Percentiles rank a stretch among this genome's conserved stretches.
Conservation (phyloP, 1,140 invertebrate species). For the Thaumetopoea pityocampa region DNA sequence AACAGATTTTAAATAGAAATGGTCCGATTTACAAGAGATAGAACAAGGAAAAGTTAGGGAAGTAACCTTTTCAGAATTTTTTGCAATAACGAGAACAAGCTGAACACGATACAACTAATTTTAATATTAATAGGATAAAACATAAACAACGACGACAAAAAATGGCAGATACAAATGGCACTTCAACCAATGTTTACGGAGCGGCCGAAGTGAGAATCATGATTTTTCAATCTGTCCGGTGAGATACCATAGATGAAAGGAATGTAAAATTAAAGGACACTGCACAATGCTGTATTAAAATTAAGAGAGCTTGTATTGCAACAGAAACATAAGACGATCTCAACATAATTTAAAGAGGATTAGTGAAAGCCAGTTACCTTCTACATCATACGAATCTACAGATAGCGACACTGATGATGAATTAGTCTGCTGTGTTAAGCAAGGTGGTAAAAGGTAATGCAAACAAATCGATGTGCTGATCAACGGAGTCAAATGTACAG, state of each 20-base stretch:
- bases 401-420: too few species aligned
- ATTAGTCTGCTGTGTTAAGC: too few species aligned
- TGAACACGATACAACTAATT: neutral
- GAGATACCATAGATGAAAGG: neutral
- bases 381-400: too few species aligned
- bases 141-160: neutral
- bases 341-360: neutral
- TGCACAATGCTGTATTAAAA: neutral
- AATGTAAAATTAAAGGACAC: neutral
- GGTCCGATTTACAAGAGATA: neutral
- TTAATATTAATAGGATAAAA: neutral
- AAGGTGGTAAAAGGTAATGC: too few species aligned
- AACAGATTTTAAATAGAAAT: neutral
- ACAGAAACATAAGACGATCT: neutral
- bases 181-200: neutral
- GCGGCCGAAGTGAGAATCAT: neutral
- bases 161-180: neutral
- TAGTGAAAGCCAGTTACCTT: neutral
- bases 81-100: neutral
- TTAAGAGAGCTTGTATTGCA: neutral
- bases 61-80: neutral
- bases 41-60: neutral
- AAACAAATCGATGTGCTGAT: slow-evolving; percentile 1
- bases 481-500: slow-evolving; percentile 3
- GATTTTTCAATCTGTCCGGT: neutral